Evolutionary conservation across 2,888 invertebrate species (phyloP), one percentile per base, ranked within the genome.

Genomic region (Nipponacmea schrenckii): DNA sequence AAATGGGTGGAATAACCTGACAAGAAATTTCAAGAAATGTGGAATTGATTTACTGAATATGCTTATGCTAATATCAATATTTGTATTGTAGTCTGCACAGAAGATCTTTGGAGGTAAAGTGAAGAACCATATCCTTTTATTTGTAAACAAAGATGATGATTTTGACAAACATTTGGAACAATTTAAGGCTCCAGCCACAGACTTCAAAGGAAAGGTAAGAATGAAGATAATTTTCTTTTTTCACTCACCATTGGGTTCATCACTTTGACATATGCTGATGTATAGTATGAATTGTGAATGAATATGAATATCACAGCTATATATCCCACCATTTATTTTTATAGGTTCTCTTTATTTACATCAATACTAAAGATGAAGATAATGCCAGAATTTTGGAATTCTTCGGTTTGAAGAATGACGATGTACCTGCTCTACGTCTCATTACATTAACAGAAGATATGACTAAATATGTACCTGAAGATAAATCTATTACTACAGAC

Each of bases 101-200:
- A 97, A 97, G 90, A 97, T 99, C 90, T 99, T 99, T 89, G 96
- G 97, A 70, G 98, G 98, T 81, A 95, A 96, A 74, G 95, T 99
- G 91, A 98, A 98, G 91, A 95, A 94, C 85, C 99, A 99, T 90
- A 92, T 98, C 81, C 92, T 99, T 77, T 90, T 99, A 86, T 99
- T 99, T 93, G 91, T 98, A 84, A 96, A 95, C 87, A 80, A 82
- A 63, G 80, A 82, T 63, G 85, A 85, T 81, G 95, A 95, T 69
- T 94, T 96, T 85, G 95, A 96, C 71, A 93, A 93, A 84, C 92
- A 93, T 86, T 90, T 94, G 56, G 94, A 94, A 17, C 93, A 92
- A 24, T 93, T 96, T 87, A 93, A 93, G 87, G 93, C 93, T 31
- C 92, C 96, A 73, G 98, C 98, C 83, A 94, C 94, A 90, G 92